phyloP scores from a whole-genome alignment of 2,113 vertebrate species.

The Tetrax tetrax region DNA sequence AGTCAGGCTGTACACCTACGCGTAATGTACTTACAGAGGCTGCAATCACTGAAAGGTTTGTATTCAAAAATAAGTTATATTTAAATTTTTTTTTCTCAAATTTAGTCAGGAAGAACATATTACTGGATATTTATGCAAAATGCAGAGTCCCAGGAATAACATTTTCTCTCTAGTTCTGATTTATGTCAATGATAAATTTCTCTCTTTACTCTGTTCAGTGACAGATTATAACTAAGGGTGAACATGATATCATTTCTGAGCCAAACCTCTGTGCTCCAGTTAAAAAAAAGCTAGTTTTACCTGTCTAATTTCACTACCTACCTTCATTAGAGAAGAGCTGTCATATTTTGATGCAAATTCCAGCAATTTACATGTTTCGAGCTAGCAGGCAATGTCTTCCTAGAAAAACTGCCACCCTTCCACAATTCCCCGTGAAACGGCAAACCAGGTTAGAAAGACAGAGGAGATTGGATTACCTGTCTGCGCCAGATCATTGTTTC shows the following conservation, averaged over 20 bases:
- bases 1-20: not conserved
- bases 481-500: constrained; percentile 86
- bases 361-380: constrained; percentile 54
- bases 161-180: not conserved
- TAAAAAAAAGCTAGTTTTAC: constrained; percentile 13
- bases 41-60: not conserved
- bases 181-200: not conserved
- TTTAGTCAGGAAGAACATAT: not conserved
- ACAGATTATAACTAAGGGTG: not conserved
- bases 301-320: constrained; percentile 52
- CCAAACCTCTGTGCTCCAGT: not conserved
- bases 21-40: not conserved
- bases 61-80: not conserved
- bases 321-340: constrained; percentile 50
- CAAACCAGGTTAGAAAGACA: constrained; percentile 65
- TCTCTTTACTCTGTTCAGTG: not conserved
- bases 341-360: constrained; percentile 63
- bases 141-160: not conserved
- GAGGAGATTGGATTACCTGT: constrained; percentile 86
- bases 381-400: constrained; percentile 41
- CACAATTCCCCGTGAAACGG: constrained; percentile 66
- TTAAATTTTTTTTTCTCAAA: not conserved
- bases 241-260: not conserved
- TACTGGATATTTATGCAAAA: not conserved
- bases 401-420: constrained; percentile 65